These are phyloP conservation scores for Hydra vulgaris DNA, from an alignment of 30 jellyfish, hydroid and myxozoan species.

Conservation along the genomic window DNA sequence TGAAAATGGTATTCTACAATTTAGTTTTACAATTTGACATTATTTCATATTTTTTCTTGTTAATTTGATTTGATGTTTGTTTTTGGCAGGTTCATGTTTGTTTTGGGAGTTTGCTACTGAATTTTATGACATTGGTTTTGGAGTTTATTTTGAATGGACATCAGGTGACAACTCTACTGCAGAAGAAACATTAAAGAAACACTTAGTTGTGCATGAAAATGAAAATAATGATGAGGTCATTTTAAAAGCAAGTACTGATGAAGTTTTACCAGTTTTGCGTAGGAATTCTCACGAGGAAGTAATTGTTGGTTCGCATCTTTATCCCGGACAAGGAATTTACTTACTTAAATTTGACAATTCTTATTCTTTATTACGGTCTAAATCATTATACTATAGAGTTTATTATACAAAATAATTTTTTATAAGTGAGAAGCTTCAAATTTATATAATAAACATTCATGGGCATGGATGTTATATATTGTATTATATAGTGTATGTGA, in stretches of 20 bases:
- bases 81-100: constrained; percentile 61
- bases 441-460: no score
- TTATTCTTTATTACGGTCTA: constrained; percentile 75
- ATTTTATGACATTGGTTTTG: constrained; percentile 82
- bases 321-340: constrained; percentile 96
- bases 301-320: constrained; percentile 85
- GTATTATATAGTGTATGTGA: no score
- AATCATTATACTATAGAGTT: constrained; percentile 83
- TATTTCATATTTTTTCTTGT: neutral
- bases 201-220: constrained; percentile 23
- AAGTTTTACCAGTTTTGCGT: constrained; percentile 83
- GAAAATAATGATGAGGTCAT: constrained; percentile 21
- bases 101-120: constrained; percentile 98
- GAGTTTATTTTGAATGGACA: constrained; percentile 89
- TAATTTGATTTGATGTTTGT: neutral
- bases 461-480: no score
- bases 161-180: constrained; percentile 34
- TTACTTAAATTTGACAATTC: constrained; percentile 87
- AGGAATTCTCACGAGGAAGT: constrained; percentile 94
- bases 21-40: neutral
- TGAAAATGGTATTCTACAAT: constrained; percentile 62
- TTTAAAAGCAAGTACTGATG: constrained; percentile 46
- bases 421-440: neutral
- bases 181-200: constrained; percentile 26
- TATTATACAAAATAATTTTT: constrained; percentile 58